Conservation (phyloP, 92 coral and sea anemone genomes). For the Phenganax marumi region DNA sequence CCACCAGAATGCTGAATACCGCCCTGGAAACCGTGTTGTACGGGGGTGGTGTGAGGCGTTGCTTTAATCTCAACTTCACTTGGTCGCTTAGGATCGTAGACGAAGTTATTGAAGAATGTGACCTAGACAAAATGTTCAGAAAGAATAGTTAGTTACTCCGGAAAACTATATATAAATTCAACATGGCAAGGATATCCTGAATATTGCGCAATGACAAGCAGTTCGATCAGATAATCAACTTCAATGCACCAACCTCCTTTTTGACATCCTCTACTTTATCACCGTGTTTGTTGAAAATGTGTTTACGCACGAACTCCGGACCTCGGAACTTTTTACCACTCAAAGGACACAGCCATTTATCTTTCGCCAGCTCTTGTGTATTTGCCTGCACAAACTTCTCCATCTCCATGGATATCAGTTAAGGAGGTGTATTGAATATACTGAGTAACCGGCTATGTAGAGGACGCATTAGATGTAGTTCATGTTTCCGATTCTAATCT, state of each 20-base stretch:
- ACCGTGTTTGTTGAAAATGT: constrained; percentile 93
- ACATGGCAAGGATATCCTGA: no score
- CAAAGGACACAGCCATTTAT: constrained; percentile 95
- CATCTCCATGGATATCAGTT: constrained; percentile 76
- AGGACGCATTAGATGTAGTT: no score
- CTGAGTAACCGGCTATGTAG: neutral
- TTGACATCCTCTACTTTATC: constrained; percentile 90
- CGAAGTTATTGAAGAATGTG: constrained; percentile 82
- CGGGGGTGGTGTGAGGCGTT: constrained; percentile 57
- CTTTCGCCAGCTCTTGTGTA: constrained; percentile 93
- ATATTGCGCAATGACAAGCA: no score
- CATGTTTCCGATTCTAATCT: no score
- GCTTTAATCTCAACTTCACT: constrained; percentile 64
- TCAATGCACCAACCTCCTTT: constrained; percentile 64
- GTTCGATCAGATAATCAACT: no score
- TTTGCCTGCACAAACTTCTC: constrained; percentile 93
- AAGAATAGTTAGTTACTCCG: neutral
- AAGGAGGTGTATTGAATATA: constrained; percentile 44
- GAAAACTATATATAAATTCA: neutral
- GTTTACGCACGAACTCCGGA: constrained; percentile 94
- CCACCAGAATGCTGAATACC: constrained; percentile 74
- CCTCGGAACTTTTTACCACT: constrained; percentile 98
- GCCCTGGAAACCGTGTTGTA: constrained; percentile 65
- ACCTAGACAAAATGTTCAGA: constrained; percentile 54
- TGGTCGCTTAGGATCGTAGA: constrained; percentile 88